Conservation (phyloP, 2,888 invertebrate genomes). For the Chrysolina oricalcia region DNA sequence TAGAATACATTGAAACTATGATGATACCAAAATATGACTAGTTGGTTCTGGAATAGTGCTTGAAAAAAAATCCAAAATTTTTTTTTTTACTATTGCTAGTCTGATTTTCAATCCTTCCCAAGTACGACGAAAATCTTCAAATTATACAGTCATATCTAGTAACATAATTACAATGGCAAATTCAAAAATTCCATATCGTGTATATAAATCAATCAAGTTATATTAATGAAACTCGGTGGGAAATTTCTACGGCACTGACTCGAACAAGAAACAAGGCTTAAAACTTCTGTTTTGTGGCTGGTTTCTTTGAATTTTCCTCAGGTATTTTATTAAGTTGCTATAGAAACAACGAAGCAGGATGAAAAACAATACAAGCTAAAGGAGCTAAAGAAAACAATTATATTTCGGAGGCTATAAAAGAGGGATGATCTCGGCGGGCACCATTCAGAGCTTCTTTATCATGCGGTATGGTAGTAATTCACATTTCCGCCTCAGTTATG, state of each 20-base stretch:
- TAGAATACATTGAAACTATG: too few relatives aligned
- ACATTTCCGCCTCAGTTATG: slow-evolving; percentile 69
- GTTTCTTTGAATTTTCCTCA: slow-evolving; percentile 16
- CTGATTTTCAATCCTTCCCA: too few relatives aligned
- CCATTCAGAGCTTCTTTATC: slow-evolving; percentile 69
- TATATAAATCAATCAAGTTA: background rate
- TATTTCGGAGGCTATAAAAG: slow-evolving; percentile 51
- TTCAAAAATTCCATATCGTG: background rate
- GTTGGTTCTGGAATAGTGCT: too few relatives aligned
- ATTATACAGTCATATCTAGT: too few relatives aligned
- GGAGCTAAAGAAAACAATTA: slow-evolving; percentile 57
- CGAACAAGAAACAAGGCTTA: slow-evolving; percentile 14
- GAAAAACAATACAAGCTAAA: slow-evolving; percentile 20
- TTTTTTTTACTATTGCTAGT: too few relatives aligned
- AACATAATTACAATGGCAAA: background rate
- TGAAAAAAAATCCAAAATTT: too few relatives aligned
- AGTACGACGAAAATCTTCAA: too few relatives aligned
- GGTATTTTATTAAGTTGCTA: slow-evolving; percentile 21
- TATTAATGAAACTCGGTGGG: background rate
- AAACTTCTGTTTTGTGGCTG: slow-evolving; percentile 19
- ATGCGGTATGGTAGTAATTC: slow-evolving; percentile 70
- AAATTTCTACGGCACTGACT: background rate
- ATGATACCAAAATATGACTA: too few relatives aligned
- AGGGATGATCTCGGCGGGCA: slow-evolving; percentile 67
- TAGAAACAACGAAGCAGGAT: slow-evolving; percentile 24